Evolutionary conservation across 92 coral and sea anemone species (phyloP).

Genomic region (Epizoanthus stellaris): DNA sequence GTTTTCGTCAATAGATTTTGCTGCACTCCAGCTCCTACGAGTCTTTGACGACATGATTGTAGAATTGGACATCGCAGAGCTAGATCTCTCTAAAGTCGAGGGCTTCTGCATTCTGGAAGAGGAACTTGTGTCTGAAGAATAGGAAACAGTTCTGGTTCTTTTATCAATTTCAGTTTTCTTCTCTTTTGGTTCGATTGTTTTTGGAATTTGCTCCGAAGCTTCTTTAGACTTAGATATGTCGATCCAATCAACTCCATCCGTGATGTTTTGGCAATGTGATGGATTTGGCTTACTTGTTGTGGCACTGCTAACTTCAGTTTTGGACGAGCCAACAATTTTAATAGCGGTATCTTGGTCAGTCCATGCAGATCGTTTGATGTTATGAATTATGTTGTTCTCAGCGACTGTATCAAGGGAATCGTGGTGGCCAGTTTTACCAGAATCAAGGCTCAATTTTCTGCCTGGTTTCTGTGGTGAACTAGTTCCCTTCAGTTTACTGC

Average conservation of each 20-base stretch:
- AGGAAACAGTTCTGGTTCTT: not conserved
- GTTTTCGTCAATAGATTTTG: slow-evolving; percentile 23
- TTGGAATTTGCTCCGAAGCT: not conserved
- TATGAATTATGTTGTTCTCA: not conserved
- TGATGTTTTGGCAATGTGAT: too few relatives aligned
- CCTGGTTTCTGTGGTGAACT: not conserved
- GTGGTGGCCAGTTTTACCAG: not conserved
- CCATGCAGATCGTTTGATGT: not conserved
- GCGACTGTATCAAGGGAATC: not conserved
- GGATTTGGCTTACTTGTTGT: too few relatives aligned
- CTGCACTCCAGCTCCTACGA: not conserved
- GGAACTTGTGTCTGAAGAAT: not conserved
- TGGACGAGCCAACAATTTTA: not conserved
- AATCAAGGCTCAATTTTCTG: slow-evolving; percentile 19
- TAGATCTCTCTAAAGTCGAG: not conserved
- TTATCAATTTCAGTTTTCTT: not conserved
- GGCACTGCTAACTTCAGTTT: too few relatives aligned
- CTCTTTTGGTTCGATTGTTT: not conserved
- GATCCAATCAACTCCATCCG: too few relatives aligned
- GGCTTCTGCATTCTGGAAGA: not conserved
- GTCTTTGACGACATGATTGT: not conserved
- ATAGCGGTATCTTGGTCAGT: not conserved
- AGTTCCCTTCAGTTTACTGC: not conserved
- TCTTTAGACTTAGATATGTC: not conserved
- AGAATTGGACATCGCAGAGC: slow-evolving; percentile 8